These are phyloP conservation scores for Caenorhabditis doughertyi DNA, from an alignment of 2,888 invertebrate genomes.

Conservation along the genomic window DNA sequence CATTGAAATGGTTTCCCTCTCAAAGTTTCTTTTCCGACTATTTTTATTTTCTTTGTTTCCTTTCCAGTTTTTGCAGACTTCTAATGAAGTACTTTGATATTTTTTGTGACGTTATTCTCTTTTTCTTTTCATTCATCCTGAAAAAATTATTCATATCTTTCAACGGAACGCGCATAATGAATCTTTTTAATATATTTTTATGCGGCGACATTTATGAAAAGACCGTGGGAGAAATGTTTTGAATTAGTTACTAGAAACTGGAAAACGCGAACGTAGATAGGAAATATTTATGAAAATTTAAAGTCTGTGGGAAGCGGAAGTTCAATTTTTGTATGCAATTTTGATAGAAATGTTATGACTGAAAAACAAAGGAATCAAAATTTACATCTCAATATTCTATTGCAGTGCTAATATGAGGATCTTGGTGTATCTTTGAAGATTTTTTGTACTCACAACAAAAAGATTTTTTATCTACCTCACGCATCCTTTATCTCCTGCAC, in stretches of 20 bases:
- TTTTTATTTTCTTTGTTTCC: slow-evolving; percentile 13
- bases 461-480: too few species aligned
- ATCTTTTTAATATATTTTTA: slow-evolving; percentile 3
- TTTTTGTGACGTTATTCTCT: slow-evolving; percentile 5
- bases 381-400: too few species aligned
- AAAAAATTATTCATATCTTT: slow-evolving; percentile 9
- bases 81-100: not conserved
- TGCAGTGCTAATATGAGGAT: too few species aligned
- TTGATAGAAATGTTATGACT: not conserved
- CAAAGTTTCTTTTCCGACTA: slow-evolving; percentile 36
- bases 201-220: slow-evolving; percentile 11
- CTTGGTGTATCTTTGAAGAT: slow-evolving; percentile 1
- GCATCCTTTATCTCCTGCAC: slow-evolving; percentile 1
- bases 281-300: not conserved
- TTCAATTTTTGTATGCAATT: not conserved
- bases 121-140: not conserved
- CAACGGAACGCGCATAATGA: slow-evolving; percentile 13
- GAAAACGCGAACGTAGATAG: slow-evolving; percentile 6
- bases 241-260: not conserved
- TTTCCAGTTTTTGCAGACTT: slow-evolving; percentile 2
- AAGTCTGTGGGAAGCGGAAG: not conserved
- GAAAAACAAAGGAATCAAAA: too few species aligned
- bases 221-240: not conserved
- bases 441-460: not conserved
- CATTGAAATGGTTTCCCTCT: slow-evolving; percentile 9